Evolutionary conservation across 2,797 vertebrate species (phyloP).

Genomic region (Loriculus beryllinus): DNA sequence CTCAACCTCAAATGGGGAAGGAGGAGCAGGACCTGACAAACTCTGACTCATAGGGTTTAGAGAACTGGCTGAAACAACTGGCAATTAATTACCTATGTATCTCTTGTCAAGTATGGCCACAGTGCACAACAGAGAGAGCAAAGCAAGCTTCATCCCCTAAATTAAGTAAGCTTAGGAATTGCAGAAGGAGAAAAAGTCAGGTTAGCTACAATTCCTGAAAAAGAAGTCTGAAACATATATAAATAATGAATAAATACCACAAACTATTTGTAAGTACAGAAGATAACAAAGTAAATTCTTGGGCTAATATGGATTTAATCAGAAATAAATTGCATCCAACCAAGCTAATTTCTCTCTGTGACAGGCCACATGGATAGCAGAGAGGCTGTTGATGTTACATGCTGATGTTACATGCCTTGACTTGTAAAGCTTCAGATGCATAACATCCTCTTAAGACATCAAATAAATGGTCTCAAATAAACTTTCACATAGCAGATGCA

Average conservation of each 20-base stretch:
- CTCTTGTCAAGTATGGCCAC: not conserved
- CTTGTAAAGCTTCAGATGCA: slow-evolving; percentile 37
- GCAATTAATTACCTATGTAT: not conserved
- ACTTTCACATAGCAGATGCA: slow-evolving; percentile 36
- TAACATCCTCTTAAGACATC: slow-evolving; percentile 20
- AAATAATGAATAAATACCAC: slow-evolving; percentile 38
- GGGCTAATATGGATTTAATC: slow-evolving; percentile 48
- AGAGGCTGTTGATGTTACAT: not conserved
- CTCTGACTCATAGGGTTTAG: not conserved
- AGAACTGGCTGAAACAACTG: not conserved
- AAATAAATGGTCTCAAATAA: slow-evolving; percentile 45
- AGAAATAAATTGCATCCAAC: slow-evolving; percentile 26
- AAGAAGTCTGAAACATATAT: slow-evolving; percentile 9
- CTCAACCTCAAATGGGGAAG: not conserved
- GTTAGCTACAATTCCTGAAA: not conserved
- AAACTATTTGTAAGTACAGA: not conserved
- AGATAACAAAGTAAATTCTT: slow-evolving; percentile 44
- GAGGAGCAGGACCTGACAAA: not conserved
- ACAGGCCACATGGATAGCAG: not conserved
- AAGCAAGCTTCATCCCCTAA: not conserved
- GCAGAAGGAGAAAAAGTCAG: not conserved
- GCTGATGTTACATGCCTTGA: not conserved
- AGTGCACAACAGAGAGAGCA: not conserved
- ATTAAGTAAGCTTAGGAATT: not conserved
- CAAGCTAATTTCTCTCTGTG: slow-evolving; percentile 12